Conservation (phyloP, 2,113 vertebrate genomes). For the Oncorhynchus keta region DNA sequence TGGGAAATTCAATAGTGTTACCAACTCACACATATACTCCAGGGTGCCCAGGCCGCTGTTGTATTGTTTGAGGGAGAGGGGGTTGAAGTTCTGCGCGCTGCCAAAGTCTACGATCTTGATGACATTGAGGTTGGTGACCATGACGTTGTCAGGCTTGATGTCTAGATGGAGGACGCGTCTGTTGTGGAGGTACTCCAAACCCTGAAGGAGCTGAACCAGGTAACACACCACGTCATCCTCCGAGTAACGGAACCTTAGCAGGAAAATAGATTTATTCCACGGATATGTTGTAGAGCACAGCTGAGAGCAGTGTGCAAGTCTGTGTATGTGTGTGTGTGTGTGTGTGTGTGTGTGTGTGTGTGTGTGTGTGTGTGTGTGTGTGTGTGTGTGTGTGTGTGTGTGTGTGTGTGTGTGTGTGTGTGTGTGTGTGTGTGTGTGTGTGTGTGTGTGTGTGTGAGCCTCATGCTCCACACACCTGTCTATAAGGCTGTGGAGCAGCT, state of each 20-base stretch:
- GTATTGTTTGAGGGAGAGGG: conserved; percentile 80
- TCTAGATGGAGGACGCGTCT: conserved; percentile 87
- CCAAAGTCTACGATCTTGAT: conserved; percentile 95
- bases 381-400: not conserved
- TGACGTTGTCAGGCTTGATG: conserved; percentile 91
- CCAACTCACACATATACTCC: conserved; percentile 88
- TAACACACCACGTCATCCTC: conserved; percentile 92
- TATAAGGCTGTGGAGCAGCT: conserved; percentile 87
- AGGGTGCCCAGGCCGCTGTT: conserved; percentile 78
- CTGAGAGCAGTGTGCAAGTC: no score
- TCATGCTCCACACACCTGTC: conserved; percentile 76
- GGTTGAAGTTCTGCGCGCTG: conserved; percentile 89
- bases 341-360: not conserved
- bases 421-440: not conserved
- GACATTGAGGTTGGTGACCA: conserved; percentile 83
- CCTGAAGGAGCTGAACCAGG: conserved; percentile 88
- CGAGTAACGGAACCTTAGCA: conserved; percentile 87
- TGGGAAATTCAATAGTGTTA: not conserved
- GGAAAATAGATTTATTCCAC: not conserved
- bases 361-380: not conserved
- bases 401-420: not conserved
- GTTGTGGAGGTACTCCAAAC: conserved; percentile 88
- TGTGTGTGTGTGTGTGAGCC: not conserved
- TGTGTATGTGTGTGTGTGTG: not conserved
- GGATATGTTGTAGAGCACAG: no score